phyloP scores from a whole-genome alignment of 2,888 invertebrate species.

The Folsomia manolachei region DNA sequence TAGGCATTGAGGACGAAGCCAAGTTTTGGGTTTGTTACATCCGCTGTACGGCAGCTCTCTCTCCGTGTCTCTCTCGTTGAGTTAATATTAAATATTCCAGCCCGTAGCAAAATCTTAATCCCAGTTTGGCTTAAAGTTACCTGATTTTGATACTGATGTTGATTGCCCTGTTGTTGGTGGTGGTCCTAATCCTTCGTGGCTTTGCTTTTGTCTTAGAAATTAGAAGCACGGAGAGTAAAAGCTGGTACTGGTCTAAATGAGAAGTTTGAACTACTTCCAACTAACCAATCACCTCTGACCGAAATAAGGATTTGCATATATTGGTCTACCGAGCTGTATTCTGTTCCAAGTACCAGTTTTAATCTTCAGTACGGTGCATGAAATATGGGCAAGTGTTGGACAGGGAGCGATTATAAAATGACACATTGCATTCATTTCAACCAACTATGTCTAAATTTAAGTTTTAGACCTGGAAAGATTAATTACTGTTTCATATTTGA shows the following conservation, averaged over 20 bases:
- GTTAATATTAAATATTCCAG: too few species aligned
- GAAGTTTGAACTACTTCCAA: neutral
- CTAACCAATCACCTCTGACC: neutral
- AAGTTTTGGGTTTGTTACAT: too few species aligned
- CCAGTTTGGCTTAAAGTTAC: neutral
- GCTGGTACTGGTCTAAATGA: too few species aligned
- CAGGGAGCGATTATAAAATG: neutral
- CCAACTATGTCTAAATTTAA: neutral
- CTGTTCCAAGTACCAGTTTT: neutral
- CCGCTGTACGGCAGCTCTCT: too few species aligned
- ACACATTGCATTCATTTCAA: neutral
- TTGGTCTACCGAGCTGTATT: neutral
- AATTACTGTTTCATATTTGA: neutral
- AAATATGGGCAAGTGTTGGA: neutral
- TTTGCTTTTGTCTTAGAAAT: conserved; percentile 6
- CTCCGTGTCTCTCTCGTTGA: too few species aligned
- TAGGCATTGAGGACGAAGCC: too few species aligned
- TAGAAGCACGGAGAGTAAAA: too few species aligned
- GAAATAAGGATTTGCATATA: neutral
- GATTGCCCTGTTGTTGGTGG: neutral
- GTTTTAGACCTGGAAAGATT: neutral
- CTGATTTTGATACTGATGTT: neutral
- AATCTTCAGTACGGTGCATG: neutral
- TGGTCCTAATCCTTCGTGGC: neutral
- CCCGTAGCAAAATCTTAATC: neutral